Conservation (phyloP, 2,888 invertebrate genomes). For the Tetropium fuscum region DNA sequence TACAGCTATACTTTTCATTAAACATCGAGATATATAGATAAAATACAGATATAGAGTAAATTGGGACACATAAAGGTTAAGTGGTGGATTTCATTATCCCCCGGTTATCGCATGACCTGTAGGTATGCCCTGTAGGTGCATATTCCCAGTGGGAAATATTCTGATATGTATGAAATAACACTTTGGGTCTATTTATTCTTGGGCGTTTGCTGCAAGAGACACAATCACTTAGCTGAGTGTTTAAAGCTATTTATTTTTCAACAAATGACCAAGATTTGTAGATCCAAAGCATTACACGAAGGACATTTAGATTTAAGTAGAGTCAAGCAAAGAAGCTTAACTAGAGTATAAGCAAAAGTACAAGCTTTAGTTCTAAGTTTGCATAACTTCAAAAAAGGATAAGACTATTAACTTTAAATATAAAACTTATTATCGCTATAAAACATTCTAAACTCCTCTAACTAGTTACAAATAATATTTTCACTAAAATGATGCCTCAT, state of each 20-base stretch:
- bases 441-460: slow-evolving; percentile 27
- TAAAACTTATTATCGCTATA: slow-evolving; percentile 26
- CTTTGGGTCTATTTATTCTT: slow-evolving; percentile 30
- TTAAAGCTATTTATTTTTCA: slow-evolving; percentile 34
- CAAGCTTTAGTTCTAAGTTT: slow-evolving; percentile 39
- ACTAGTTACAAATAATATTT: slow-evolving; percentile 41
- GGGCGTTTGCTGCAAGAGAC: slow-evolving; percentile 54
- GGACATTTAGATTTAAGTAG: slow-evolving; percentile 20
- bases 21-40: slow-evolving; percentile 53
- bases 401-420: slow-evolving; percentile 39
- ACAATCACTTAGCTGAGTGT: slow-evolving; percentile 55
- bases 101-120: slow-evolving; percentile 25
- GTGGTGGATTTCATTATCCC: slow-evolving; percentile 49
- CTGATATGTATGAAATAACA: slow-evolving; percentile 54
- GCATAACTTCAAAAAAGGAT: slow-evolving; percentile 36
- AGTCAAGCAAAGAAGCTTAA: slow-evolving; percentile 33
- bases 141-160: slow-evolving; percentile 46
- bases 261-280: slow-evolving; percentile 28
- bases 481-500: slow-evolving; percentile 39
- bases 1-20: slow-evolving; percentile 35
- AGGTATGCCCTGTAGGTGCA: too few relatives aligned
- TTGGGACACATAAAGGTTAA: slow-evolving; percentile 51
- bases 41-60: slow-evolving; percentile 35
- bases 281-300: slow-evolving; percentile 21
- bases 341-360: slow-evolving; percentile 40